Evolutionary conservation across 2,113 vertebrate genomes (phyloP).

Genomic region (Athene cunicularia): DNA sequence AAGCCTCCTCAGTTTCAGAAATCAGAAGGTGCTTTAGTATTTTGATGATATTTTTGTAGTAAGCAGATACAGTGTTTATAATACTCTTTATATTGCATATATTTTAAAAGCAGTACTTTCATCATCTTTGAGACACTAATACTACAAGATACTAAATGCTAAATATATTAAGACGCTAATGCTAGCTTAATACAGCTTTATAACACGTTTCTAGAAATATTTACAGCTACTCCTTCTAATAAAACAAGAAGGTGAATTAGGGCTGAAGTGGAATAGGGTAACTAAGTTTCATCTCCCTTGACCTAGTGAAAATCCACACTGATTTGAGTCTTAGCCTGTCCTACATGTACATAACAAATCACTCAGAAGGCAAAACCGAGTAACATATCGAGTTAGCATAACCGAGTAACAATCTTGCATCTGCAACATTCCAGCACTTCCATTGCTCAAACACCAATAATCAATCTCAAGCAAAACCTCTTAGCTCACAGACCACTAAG

Average conservation of each 20-base stretch:
- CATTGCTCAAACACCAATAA: background rate
- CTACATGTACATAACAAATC: background rate
- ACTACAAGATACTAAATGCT: constrained; percentile 12
- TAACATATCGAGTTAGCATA: background rate
- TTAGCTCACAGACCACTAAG: background rate
- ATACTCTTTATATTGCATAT: background rate
- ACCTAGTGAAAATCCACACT: background rate
- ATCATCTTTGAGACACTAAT: constrained; percentile 44
- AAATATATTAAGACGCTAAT: constrained; percentile 42
- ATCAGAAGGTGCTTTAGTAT: background rate
- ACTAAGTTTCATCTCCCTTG: background rate
- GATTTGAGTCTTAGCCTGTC: background rate
- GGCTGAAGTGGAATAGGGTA: constrained; percentile 12
- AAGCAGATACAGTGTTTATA: background rate
- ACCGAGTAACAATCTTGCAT: background rate
- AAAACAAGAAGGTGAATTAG: constrained; percentile 24
- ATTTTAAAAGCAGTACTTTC: constrained; percentile 24
- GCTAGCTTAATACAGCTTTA: constrained; percentile 60
- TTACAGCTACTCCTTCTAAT: constrained; percentile 36
- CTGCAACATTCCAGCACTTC: background rate
- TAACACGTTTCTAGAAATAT: constrained; percentile 40
- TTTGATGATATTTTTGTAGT: background rate
- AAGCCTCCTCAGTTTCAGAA: background rate
- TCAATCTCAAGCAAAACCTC: background rate
- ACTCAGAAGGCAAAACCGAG: background rate